Percentiles rank a stretch among this genome's conserved stretches.
Conservation (phyloP, 2,113 vertebrate species). For the Phaethon lepturus region DNA sequence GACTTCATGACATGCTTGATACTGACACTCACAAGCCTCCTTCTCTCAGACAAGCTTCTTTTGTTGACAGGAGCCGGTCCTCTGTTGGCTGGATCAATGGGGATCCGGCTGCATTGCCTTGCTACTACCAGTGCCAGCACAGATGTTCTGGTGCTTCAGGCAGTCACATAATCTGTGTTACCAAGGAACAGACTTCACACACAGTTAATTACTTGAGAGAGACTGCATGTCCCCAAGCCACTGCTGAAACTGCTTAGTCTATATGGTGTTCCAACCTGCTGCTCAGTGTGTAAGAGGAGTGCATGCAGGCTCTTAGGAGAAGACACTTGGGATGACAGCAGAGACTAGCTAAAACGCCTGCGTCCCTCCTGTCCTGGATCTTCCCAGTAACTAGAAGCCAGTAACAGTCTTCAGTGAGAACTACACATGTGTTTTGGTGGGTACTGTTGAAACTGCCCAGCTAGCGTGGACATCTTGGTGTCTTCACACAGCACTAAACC, state of each 20-base stretch:
- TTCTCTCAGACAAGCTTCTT: conserved; percentile 50
- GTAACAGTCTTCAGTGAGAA: background rate
- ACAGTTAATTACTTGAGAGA: background rate
- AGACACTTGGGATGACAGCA: background rate
- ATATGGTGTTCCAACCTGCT: background rate
- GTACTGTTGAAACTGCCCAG: background rate
- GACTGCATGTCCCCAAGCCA: background rate
- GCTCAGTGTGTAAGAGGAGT: background rate
- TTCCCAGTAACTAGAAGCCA: background rate
- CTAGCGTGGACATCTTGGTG: rapidly evolving
- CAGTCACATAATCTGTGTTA: background rate
- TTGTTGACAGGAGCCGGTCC: conserved; percentile 42
- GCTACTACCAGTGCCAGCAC: conserved; percentile 27
- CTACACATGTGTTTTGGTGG: background rate
- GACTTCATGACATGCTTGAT: conserved; percentile 62
- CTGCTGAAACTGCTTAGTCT: background rate
- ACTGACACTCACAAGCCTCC: conserved; percentile 48
- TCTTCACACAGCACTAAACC: background rate
- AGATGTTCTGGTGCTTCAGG: conserved; percentile 20
- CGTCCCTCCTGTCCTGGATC: background rate
- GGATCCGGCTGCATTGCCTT: conserved; percentile 7
- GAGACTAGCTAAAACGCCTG: background rate
- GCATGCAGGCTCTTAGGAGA: background rate
- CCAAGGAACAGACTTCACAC: background rate
- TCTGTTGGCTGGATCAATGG: background rate